These are phyloP conservation scores for Nesidiocoris tenuis DNA, from an alignment of 2,888 invertebrate species.

Conservation along the genomic window DNA sequence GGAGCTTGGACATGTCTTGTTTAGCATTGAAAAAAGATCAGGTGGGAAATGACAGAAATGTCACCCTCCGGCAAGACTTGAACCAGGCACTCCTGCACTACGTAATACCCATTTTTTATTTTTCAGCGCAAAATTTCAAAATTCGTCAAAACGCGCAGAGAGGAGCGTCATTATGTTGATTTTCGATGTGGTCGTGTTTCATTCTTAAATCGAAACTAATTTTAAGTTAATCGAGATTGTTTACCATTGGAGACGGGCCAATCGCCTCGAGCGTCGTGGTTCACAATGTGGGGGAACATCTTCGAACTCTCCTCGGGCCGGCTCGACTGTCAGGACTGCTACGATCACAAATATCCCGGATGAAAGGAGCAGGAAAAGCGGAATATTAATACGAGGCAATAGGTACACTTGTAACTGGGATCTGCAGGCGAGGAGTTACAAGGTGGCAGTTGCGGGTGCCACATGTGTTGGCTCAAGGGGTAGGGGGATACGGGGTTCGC, in stretches of 20 bases:
- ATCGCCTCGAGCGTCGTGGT: constrained; percentile 35
- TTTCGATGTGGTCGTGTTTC: too few species aligned
- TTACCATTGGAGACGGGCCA: constrained; percentile 36
- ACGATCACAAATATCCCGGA: not conserved
- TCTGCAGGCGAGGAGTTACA: not conserved
- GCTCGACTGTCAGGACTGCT: not conserved
- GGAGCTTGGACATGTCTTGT: too few species aligned
- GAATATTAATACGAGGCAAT: not conserved
- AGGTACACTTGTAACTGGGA: not conserved
- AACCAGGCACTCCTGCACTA: too few species aligned
- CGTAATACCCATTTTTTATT: too few species aligned
- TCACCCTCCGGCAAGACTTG: too few species aligned
- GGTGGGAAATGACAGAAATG: too few species aligned
- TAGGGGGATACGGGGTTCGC: not conserved
- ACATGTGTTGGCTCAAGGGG: not conserved
- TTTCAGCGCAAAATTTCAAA: too few species aligned
- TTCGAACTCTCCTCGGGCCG: not conserved
- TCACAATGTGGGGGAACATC: constrained; percentile 37
- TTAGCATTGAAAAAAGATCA: too few species aligned
- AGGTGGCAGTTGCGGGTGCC: not conserved
- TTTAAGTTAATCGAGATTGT: too few species aligned
- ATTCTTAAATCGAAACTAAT: too few species aligned
- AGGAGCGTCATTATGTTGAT: too few species aligned
- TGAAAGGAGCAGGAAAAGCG: not conserved
- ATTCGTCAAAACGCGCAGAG: too few species aligned